Conservation (phyloP, 2,888 invertebrate species). For the Halocaridina rubra region DNA sequence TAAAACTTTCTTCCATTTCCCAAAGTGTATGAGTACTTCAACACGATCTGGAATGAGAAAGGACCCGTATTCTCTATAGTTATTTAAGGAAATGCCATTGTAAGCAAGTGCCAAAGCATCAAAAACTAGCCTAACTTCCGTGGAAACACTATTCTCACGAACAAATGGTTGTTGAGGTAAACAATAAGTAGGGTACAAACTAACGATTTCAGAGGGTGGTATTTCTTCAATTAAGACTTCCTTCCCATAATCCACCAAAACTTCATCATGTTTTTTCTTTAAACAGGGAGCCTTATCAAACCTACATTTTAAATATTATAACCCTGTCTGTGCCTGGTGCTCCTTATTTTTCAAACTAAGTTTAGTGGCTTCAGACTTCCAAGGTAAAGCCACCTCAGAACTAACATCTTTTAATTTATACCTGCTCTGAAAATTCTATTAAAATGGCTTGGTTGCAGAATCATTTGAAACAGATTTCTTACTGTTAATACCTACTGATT, state of each 20-base stretch:
- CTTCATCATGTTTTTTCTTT: neutral
- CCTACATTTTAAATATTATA: neutral
- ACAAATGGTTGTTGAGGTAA: neutral
- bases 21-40: neutral
- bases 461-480: neutral
- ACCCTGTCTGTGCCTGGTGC: neutral
- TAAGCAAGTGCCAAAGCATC: neutral
- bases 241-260: neutral
- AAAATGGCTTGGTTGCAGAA: neutral
- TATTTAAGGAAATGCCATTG: constrained; percentile 17
- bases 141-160: neutral
- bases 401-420: neutral
- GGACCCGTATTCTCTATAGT: neutral
- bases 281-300: neutral
- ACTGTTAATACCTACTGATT: neutral
- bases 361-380: neutral
- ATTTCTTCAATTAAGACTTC: neutral
- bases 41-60: neutral
- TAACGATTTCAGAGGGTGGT: neutral
- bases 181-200: neutral
- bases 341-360: neutral
- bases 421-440: neutral
- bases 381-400: neutral
- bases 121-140: neutral
- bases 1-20: neutral